Conservation (phyloP, 2,888 invertebrate genomes). For the Blera fallax region DNA sequence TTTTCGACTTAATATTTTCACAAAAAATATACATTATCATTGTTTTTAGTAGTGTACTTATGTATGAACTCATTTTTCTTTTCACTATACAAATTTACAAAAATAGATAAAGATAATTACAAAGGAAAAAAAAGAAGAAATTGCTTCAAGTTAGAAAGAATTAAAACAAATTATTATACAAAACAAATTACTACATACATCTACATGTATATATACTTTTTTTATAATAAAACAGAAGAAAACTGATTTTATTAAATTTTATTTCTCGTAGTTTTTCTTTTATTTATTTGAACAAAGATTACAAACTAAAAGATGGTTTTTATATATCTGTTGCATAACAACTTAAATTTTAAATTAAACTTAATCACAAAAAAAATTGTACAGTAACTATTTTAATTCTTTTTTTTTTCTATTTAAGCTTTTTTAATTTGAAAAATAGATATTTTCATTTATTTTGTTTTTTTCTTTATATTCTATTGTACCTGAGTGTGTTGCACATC, state of each 20-base stretch:
- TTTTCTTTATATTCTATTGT: constrained; percentile 74
- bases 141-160: constrained; percentile 21
- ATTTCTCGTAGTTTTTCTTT: neutral
- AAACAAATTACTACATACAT: constrained; percentile 13
- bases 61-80: constrained; percentile 26
- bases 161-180: constrained; percentile 30
- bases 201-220: neutral
- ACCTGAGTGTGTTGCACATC: constrained; percentile 77
- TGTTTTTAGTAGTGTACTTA: constrained; percentile 12
- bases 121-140: constrained; percentile 29
- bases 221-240: constrained; percentile 12
- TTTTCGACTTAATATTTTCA: constrained; percentile 42
- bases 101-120: constrained; percentile 39
- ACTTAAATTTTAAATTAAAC: constrained; percentile 33
- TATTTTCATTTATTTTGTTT: constrained; percentile 35
- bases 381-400: constrained; percentile 42
- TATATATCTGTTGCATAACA: constrained; percentile 58
- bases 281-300: constrained; percentile 11
- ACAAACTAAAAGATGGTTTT: constrained; percentile 10
- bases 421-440: constrained; percentile 15
- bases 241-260: neutral
- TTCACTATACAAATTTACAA: constrained; percentile 56
- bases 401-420: constrained; percentile 9
- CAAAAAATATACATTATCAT: constrained; percentile 38
- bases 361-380: constrained; percentile 55